Conservation (phyloP, 2,797 vertebrate genomes). For the Novumbra hubbsi region DNA sequence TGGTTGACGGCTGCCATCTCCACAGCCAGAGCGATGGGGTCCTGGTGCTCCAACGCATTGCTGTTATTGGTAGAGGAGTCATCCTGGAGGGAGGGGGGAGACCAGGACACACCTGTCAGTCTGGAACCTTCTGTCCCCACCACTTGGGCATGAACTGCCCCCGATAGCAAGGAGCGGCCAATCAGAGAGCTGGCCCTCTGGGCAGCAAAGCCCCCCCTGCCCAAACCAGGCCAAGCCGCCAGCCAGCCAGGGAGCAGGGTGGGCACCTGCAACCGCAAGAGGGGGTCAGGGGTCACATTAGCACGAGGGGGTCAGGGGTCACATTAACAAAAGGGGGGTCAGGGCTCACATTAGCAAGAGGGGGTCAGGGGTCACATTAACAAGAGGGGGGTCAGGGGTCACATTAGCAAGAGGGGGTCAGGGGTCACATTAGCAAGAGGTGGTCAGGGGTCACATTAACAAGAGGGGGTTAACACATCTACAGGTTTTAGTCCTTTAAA, state of each 20-base stretch:
- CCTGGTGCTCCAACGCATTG: conserved; percentile 80
- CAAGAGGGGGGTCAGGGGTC: not conserved
- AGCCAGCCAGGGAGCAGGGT: conserved; percentile 73
- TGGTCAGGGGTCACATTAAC: not conserved
- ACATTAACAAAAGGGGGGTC: not conserved
- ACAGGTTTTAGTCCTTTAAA: not conserved
- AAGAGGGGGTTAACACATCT: too few species aligned
- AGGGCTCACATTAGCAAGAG: not conserved
- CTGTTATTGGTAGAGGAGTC: conserved; percentile 87
- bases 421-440: not conserved
- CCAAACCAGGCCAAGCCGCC: conserved; percentile 46
- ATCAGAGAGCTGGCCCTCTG: conserved; percentile 58
- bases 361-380: not conserved
- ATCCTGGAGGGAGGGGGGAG: conserved; percentile 77
- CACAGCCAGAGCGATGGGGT: conserved; percentile 85
- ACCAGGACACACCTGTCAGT: conserved; percentile 72
- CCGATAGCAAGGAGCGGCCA: conserved; percentile 56
- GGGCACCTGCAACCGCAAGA: conserved; percentile 59
- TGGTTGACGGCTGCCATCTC: conserved; percentile 90
- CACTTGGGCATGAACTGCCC: conserved; percentile 30
- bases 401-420: not conserved
- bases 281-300: not conserved
- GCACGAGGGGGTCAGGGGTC: not conserved
- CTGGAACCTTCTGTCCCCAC: conserved; percentile 64
- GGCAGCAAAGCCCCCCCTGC: conserved; percentile 56